phyloP scores from a whole-genome alignment of 2,797 vertebrate species.

The Halcyon badia region DNA sequence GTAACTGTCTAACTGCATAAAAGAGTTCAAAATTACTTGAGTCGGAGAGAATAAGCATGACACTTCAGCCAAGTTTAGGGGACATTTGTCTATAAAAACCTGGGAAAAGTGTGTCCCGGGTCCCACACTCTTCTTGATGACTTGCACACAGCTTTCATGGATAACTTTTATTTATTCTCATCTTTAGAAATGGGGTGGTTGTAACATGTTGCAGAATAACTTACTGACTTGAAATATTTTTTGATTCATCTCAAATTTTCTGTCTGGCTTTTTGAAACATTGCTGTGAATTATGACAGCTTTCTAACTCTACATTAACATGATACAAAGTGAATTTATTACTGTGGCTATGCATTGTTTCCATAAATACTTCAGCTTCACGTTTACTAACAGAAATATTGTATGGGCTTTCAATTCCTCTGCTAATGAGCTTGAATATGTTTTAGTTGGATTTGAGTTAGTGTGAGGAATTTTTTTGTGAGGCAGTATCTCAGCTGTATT shows the following conservation, averaged over 20 bases:
- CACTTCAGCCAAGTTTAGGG: neutral
- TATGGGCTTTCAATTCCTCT: conserved; percentile 37
- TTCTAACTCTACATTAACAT: neutral
- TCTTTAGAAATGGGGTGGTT: neutral
- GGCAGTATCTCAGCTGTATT: neutral
- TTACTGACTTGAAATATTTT: neutral
- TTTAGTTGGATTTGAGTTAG: conserved; percentile 26
- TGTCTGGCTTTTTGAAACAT: neutral
- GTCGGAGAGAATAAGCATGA: neutral
- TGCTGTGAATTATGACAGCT: conserved; percentile 6
- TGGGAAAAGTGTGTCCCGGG: neutral
- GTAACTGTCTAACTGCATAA: neutral
- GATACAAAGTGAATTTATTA: neutral
- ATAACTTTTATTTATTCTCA: neutral
- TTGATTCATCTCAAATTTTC: neutral
- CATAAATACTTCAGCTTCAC: conserved; percentile 18
- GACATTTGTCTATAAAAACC: neutral
- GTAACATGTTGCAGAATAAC: neutral
- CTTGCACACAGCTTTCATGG: neutral
- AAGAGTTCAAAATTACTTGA: neutral
- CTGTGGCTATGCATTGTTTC: neutral
- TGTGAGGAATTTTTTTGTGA: neutral
- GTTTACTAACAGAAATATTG: conserved; percentile 23
- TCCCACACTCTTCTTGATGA: neutral
- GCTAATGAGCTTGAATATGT: conserved; percentile 26